A percentile compares a stretch with the other conserved stretches of the same genome.
Conservation (phyloP, 37 sponge, comb jelly and placozoan species). For the Aplysina aerophoba region DNA sequence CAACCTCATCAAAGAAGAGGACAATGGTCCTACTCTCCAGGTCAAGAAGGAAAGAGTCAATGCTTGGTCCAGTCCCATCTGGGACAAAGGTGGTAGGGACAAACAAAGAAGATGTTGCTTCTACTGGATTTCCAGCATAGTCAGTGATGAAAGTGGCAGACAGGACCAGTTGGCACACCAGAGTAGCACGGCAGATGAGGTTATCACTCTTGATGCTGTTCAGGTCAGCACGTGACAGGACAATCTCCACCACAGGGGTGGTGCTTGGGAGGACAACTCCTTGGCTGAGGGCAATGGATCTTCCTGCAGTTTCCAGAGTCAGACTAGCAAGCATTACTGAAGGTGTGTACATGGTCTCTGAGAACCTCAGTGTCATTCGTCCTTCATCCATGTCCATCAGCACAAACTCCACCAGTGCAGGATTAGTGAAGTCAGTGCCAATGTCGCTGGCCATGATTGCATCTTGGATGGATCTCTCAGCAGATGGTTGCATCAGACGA, state of each 20-base stretch:
- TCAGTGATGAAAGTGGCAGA: constrained; percentile 69
- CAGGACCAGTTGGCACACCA: constrained; percentile 61
- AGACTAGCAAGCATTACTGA: constrained; percentile 69
- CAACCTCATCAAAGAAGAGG: constrained; percentile 80
- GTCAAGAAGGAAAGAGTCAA: constrained; percentile 72
- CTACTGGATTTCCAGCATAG: constrained; percentile 83
- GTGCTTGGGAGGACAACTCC: constrained; percentile 62
- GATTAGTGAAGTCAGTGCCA: constrained; percentile 69
- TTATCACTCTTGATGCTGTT: constrained; percentile 68
- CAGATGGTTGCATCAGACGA: constrained; percentile 55
- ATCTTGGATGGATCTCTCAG: constrained; percentile 45
- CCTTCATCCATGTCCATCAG: constrained; percentile 78
- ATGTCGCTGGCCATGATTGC: constrained; percentile 70
- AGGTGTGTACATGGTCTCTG: constrained; percentile 85
- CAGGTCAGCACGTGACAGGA: constrained; percentile 55
- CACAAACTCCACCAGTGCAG: constrained; percentile 49
- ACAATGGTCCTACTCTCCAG: constrained; percentile 55
- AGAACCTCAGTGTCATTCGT: constrained; percentile 67
- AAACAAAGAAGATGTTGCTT: constrained; percentile 3
- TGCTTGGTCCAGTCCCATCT: constrained; percentile 63
- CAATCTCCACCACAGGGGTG: constrained; percentile 53
- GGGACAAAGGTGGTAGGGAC: constrained; percentile 41
- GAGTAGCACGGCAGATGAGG: constrained; percentile 40
- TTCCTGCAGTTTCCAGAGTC: constrained; percentile 27
- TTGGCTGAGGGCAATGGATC: constrained; percentile 45